Conservation (phyloP, 2,113 vertebrate genomes). For the Alligator sinensis region DNA sequence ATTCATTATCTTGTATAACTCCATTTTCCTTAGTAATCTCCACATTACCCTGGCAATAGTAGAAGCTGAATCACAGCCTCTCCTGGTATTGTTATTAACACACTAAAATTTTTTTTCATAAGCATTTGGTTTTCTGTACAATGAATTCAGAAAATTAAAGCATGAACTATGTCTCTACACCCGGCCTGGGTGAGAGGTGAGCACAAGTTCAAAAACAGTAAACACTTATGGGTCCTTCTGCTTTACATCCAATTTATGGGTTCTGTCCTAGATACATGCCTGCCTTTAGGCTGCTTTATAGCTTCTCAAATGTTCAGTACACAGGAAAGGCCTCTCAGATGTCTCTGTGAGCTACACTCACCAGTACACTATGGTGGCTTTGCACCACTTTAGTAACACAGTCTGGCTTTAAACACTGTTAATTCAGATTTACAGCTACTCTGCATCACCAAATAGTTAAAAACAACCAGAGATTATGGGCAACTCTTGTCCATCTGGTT, state of each 20-base stretch:
- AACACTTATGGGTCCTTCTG: background rate
- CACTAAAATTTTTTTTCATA: background rate
- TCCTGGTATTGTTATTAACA: background rate
- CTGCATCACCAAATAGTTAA: background rate
- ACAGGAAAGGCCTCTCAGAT: background rate
- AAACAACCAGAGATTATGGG: rapidly evolving
- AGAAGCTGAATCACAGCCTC: background rate
- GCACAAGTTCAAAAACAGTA: background rate
- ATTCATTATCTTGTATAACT: background rate
- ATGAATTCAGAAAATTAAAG: background rate
- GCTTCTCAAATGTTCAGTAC: rapidly evolving
- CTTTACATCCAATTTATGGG: background rate
- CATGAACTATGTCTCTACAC: background rate
- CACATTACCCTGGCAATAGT: background rate
- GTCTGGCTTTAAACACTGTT: background rate
- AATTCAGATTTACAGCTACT: background rate
- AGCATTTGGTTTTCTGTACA: background rate
- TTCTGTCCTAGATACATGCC: rapidly evolving
- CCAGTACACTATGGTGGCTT: background rate
- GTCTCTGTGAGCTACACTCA: background rate
- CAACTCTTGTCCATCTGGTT: background rate
- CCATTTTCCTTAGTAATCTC: background rate
- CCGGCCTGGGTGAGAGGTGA: background rate
- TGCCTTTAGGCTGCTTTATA: background rate
- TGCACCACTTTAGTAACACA: background rate